A percentile compares a stretch with the other conserved stretches of the same genome.
Conservation (phyloP, 2,888 invertebrate genomes). For the Ophion costatus region DNA sequence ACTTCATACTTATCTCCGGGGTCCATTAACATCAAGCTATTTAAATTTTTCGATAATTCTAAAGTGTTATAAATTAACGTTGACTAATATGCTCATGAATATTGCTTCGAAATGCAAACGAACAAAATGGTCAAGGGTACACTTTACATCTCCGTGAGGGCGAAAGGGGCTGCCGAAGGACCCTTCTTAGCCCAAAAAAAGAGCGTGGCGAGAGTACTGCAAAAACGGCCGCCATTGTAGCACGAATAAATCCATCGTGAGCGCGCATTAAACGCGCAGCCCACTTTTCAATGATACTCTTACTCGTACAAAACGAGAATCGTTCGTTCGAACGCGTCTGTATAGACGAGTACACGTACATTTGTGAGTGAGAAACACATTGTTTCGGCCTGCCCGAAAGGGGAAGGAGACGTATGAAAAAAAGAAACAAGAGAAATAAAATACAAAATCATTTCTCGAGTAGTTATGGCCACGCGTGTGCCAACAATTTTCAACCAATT, state of each 20-base stretch:
- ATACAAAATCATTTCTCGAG: slow-evolving; percentile 55
- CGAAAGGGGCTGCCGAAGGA: slow-evolving; percentile 8
- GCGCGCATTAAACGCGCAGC: slow-evolving; percentile 74
- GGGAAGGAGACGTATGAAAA: slow-evolving; percentile 53
- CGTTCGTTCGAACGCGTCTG: slow-evolving; percentile 34
- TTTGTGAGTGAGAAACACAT: slow-evolving; percentile 62
- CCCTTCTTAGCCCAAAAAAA: slow-evolving; percentile 17
- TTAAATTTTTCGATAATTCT: background rate
- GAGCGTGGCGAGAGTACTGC: slow-evolving; percentile 13
- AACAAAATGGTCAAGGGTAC: slow-evolving; percentile 6
- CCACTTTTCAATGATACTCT: slow-evolving; percentile 54
- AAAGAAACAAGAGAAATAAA: slow-evolving; percentile 23
- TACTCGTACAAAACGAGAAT: slow-evolving; percentile 31
- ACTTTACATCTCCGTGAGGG: background rate
- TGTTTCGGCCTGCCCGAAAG: slow-evolving; percentile 5
- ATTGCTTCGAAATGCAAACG: background rate
- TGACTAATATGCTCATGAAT: background rate
- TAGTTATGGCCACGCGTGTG: slow-evolving; percentile 38
- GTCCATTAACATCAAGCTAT: too few species aligned
- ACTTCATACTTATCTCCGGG: too few species aligned
- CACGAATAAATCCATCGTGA: slow-evolving; percentile 76
- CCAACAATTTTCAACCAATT: slow-evolving; percentile 45
- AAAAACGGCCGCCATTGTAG: slow-evolving; percentile 37
- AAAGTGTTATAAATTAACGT: background rate
- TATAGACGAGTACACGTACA: slow-evolving; percentile 43